Evolutionary conservation across 64 coral and sea anemone genomes (phyloP), one percentile per base, ranked within the genome.

Genomic region (Acropora yongei): DNA sequence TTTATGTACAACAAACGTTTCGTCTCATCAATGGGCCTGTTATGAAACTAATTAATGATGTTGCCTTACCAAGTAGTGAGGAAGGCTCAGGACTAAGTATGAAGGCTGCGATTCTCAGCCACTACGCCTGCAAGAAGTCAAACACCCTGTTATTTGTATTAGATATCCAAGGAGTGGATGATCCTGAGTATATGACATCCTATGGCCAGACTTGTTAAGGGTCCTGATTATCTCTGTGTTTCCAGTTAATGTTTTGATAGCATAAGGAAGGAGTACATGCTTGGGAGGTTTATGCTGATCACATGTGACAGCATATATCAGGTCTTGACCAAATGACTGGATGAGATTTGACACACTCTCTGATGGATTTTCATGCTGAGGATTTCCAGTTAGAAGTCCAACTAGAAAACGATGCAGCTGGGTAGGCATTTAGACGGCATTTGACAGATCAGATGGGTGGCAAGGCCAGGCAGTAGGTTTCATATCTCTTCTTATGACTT

Each of bases 261-360:
- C 89, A 82, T 91, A 63, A 47, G 89, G 89, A n/a, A 91, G 78
- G 44, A 91, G 89, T 3, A 91, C 68, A 53, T 91, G 89, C 60
- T 91, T 91, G 44, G 89, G 89, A n/a, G 89, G 78, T 48, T 91
- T 91, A 73, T 83, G 66, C 44, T 76, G 61, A 42, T 78, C 79
- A 39, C 79, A 60, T 73, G 89, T 79, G 40, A 80, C 77, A 50
- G 89, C 89, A 80, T 91, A 82, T 42, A 91, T 75, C 30, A 91
- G 41, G 80, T 91, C 89, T 76, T 91, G 89, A 44, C 68, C 89
- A 83, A 91, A 91, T 47, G 89, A 91, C 49, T 91, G 58, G 39
- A 91, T 78, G 55, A 91, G 89, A 8, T 41, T 91, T 88, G 57
- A 80, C 45, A 66, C 88, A 80, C 76, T 90, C 45, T 89, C 87